Base-by-base conservation (phyloP, 2,888 invertebrate genomes). In the Cataglyphis altisquamis region DNA sequence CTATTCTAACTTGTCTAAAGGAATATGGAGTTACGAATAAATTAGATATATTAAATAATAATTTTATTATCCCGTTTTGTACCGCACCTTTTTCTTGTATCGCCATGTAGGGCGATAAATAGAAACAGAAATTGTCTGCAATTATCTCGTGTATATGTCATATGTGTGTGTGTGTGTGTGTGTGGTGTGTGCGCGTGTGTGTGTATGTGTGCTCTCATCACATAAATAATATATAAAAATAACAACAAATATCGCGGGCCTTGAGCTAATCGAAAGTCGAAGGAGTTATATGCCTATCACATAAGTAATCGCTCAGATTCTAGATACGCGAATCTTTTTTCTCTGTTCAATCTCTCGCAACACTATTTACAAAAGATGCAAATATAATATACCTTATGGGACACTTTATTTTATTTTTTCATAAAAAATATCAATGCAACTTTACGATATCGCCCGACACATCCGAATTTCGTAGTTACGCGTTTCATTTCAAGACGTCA, bases 1-100 rank as follows among this genome's bases (percentile, higher is more conserved):
- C 29, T 41, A 70, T 78, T 41, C 62, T 78, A 85, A 88, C 64
- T 62, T 68, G 68, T 66, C 39, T 73, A 75, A 82, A 81, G 75
- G 81, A 77, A 63, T 48, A 57, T 74, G 41, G 48, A 25, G 25
- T 72, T 83, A 82, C 83, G 82, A 87, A 86, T 83, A 88, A 84
- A 83, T 90, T 83, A 86, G 83, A 75, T 89, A 87, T 83, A 57
- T 85, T 86, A 89, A 87, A 86, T 89, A 84, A 87, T 83, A 25
- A 85, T 68, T 87, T 84, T 89, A 88, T 84, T 85, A 84, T 87
- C 86, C 87, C 82, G 87, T 90, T 77, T 90, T 90, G 90, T 90
- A 90, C 90, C 90, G 90, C 89, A 85, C 83, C 84, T 81, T 86
- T 48, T 83, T 48, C 83, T 85, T 80, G 81, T 82, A 81, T 77